Evolutionary conservation across 1,140 invertebrate genomes (phyloP), one percentile per base, ranked within the genome.

Genomic region (Ganaspis sp.): DNA sequence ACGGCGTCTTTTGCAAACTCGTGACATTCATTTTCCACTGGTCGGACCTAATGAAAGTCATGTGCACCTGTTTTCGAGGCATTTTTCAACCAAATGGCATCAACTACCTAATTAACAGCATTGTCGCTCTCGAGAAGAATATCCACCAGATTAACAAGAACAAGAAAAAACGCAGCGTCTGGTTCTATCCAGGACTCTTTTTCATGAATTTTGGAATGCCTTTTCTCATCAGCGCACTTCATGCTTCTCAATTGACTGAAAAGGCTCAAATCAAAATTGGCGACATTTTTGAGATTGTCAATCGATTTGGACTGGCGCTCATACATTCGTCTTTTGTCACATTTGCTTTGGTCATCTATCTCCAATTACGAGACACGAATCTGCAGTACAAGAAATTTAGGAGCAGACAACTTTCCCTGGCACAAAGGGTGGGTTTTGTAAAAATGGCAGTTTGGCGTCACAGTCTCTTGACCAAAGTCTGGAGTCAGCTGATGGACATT

Each of bases 21-120:
- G 58, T 64, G 26, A 64, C 58, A 4, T 64, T 64, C n/a, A 64
- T 64, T 34, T 64, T 64, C 11, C 23, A n/a, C 23, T 64, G 58
- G 58, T 12, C 58, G 23, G 23, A 64, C 23, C 6, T 64, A 5
- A 64, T 64, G 58, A 64, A 64, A 29, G 12, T 64, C n/a, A 11
- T 64, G 23, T 64, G 23, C 26, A 64, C 26, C 23, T 64, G 58
- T 26, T 64, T 64, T n/a, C 58, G 58, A 6, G 23, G 58, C 5
- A 29, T 64, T 29, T n/a, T 64, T 11, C 58, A 21, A 26, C 58
- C 58, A 9, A 64, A 64, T 29, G 58, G 15, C 3, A 11, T 64
- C 21, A 11, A n/a, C 6, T 5, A 64, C 6, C 29, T 64, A 29
- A 64, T 64, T 64, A 15, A 4, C 0, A 26, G 29, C 11, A 64